Evolutionary conservation across 1,140 invertebrate genomes (phyloP), one percentile per base, ranked within the genome.

Genomic region (Glossosoma conforme): DNA sequence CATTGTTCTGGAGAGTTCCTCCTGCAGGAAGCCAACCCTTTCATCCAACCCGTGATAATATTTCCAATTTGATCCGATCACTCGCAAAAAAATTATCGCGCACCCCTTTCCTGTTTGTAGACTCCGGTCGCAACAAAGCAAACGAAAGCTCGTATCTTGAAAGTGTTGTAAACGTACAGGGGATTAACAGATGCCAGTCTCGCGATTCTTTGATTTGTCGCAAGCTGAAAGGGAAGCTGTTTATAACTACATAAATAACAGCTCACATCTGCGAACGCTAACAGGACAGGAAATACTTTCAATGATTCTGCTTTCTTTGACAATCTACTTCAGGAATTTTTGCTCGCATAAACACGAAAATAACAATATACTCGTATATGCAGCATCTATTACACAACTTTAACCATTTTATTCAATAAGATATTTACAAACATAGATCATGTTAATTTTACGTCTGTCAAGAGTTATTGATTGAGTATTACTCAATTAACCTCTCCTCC

Each of bases 131-230:
- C 37, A 28, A 48, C 53, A 40, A 49, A 19, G 42, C 43, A 33
- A 18, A 36, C 35, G 35, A 47, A 37, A n/a, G n/a, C n/a, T n/a
- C 17, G 20, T 36, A 32, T 55, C 53, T 55, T 54, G n/a, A 32
- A 44, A 45, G 40, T 40, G 44, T 40, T 42, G 46, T 4, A 46
- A 38, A 22, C 35, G 30, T 30, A 45, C 43, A 33, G 21, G 43
- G 40, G 53, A 44, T 49, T 49, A 42, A 38, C 41, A 45, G 44
- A 54, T 45, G 38, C 36, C 13, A 38, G 20, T 36, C 21, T 43
- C 33, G 33, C 18, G 19, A 11, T 36, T 22, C 33, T n/a, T 8
- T n/a, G 25, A 28, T 28, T 28, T 28, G n/a, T 28, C 6, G 25
- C 25, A 8, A 8, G n/a, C 25, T 28, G 32, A 44, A 52, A 52